Evolutionary conservation across 2,888 invertebrate genomes (phyloP).

Genomic region (Hyposoter dolosus): DNA sequence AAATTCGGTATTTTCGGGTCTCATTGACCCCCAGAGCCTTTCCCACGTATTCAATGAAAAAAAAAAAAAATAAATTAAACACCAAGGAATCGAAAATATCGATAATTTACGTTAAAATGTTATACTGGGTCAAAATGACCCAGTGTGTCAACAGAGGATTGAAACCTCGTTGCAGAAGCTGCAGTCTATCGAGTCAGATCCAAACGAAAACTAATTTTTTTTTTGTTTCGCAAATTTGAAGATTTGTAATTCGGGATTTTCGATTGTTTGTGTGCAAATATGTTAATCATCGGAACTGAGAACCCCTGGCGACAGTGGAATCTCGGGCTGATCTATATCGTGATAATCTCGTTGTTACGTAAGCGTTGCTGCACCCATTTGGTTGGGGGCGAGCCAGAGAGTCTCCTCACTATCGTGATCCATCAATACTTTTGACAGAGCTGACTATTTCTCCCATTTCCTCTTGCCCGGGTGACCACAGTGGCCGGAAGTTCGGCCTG

Average conservation of each 20-base stretch:
- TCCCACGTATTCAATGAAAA: too few species aligned
- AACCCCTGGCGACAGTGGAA: slow-evolving; percentile 46
- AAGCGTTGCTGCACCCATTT: slow-evolving; percentile 70
- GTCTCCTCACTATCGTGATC: slow-evolving; percentile 49
- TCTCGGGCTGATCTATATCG: slow-evolving; percentile 52
- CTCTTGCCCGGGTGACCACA: not conserved
- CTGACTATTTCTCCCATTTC: slow-evolving; percentile 22
- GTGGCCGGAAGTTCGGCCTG: slow-evolving; percentile 41
- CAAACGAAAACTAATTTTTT: too few species aligned
- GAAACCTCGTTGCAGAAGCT: too few species aligned
- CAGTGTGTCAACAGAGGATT: too few species aligned
- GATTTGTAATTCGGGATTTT: too few species aligned
- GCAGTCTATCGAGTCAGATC: too few species aligned
- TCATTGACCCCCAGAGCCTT: too few species aligned
- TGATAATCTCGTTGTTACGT: slow-evolving; percentile 59
- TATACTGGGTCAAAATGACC: too few species aligned
- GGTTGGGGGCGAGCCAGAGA: slow-evolving; percentile 56
- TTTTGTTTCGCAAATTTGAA: too few species aligned
- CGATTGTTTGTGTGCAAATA: not conserved
- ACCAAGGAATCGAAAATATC: not conserved
- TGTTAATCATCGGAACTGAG: slow-evolving; percentile 12
- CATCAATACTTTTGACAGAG: slow-evolving; percentile 65
- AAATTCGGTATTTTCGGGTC: not conserved
- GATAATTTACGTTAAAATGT: too few species aligned
- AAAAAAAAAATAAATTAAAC: not conserved